Base-by-base conservation (phyloP, 2,797 vertebrate genomes). In the Rallus crepitans region DNA sequence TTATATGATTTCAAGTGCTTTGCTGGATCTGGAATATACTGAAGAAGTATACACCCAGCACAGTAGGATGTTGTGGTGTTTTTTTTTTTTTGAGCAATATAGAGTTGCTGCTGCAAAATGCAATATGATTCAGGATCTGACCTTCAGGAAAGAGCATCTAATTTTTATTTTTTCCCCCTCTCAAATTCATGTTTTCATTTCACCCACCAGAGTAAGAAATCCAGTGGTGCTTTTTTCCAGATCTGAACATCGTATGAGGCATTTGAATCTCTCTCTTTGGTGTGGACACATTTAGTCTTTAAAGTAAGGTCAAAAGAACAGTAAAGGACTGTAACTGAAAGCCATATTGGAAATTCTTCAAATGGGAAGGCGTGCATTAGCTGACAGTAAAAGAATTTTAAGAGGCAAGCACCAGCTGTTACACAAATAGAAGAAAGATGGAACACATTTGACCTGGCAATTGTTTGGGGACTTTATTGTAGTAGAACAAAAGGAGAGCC, bases 321-420 rank as follows among this genome's bases (percentile, higher is more conserved):
- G 27, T 37, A 71, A 91, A 82, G 21, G 15, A 61, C 48, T 90
- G 83, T 47, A 73, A 59, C 57, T 31, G 68, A 31, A 81, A 92
- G 37, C 55, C 53, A 7, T 33, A 52, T 61, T 31, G 85, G 45
- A 55, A 81, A 69, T 69, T 69, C 64, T 82, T 87, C 57, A 80
- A 42, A 63, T 48, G 15, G 56, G 50, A 75, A 12, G 3, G 69
- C 48, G 64, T 56, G 52, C 52, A 40, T 75, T 87, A 68, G 31
- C 57, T 93, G 87, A 73, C 52, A 87, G 48, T 61, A 57, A 91
- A 93, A 48, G 75, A 91, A 80, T 95, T 96, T 95, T 77, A 85
- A 80, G 45, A 93, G 90, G 76, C 19, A 42, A 85, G 55, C 48
- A 83, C 71, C 87, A 94, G 84, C 87, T 97, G 87, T 78, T 80